phyloP scores from a whole-genome alignment of 2,797 vertebrate species.

The Uromys caudimaculatus region DNA sequence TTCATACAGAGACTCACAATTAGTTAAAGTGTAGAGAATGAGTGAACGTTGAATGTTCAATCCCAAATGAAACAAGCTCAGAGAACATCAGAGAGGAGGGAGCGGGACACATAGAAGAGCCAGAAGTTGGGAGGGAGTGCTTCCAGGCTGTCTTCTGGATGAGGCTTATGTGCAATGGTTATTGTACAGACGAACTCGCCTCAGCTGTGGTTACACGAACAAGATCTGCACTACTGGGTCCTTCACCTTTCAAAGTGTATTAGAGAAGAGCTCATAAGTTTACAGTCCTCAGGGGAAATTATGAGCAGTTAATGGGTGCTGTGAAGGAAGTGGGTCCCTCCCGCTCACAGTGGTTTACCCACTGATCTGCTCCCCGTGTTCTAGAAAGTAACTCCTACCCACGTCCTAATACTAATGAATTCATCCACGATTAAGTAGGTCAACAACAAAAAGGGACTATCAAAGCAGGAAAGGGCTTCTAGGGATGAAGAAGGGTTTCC shows the following conservation, averaged over 20 bases:
- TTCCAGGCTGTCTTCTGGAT: not conserved
- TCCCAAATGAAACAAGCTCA: not conserved
- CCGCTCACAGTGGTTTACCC: not conserved
- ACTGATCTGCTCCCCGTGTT: not conserved
- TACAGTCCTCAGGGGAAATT: not conserved
- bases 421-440: not conserved
- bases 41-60: not conserved
- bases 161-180: too few species aligned
- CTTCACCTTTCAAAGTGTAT: not conserved
- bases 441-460: not conserved
- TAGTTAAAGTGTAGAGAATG: not conserved
- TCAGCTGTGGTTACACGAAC: not conserved
- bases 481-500: not conserved
- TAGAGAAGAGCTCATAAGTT: not conserved
- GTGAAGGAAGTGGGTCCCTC: not conserved
- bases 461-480: not conserved
- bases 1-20: not conserved
- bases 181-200: too few species aligned
- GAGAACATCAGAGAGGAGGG: not conserved
- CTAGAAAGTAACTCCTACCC: not conserved
- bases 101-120: not conserved
- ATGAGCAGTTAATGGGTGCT: not conserved
- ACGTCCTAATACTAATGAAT: not conserved
- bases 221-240: not conserved
- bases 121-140: not conserved